A percentile compares a stretch with the other conserved stretches of the same genome.
These are phyloP conservation scores for Agonopterix arenella DNA, from an alignment of 2,888 invertebrate genomes.

Conservation along the genomic window DNA sequence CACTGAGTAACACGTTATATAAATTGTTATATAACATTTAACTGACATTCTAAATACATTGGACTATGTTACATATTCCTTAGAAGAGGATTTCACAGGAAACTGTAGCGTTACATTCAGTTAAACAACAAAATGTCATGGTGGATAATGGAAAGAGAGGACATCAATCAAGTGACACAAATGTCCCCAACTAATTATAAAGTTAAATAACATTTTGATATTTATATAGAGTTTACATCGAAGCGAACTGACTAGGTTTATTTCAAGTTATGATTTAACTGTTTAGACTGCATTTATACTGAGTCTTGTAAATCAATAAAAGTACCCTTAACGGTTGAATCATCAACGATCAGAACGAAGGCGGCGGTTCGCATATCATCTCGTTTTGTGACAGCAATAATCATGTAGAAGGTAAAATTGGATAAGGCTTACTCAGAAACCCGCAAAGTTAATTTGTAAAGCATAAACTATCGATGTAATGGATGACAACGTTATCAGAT, in stretches of 20 bases:
- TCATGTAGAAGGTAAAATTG: no score
- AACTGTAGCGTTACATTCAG: not conserved
- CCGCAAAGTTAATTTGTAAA: no score
- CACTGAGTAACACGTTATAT: conserved; percentile 5
- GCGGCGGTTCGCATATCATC: no score
- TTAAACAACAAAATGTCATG: conserved; percentile 1
- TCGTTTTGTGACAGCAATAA: no score
- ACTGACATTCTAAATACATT: not conserved
- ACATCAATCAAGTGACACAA: not conserved
- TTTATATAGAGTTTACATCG: conserved; percentile 16
- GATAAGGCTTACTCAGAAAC: no score
- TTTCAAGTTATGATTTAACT: conserved; percentile 17
- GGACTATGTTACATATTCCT: no score
- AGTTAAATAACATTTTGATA: conserved; percentile 10
- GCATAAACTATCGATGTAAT: no score
- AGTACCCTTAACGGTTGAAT: no score
- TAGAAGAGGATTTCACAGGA: no score
- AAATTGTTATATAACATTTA: not conserved
- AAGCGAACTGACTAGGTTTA: conserved; percentile 37
- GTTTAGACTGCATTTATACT: conserved; percentile 20
- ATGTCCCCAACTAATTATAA: conserved; percentile 1
- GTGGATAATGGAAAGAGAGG: not conserved
- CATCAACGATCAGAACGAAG: no score
- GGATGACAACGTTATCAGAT: no score
- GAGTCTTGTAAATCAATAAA: no score